These are phyloP conservation scores for Zaprionus ghesquierei DNA, from an alignment of 1,140 invertebrate genomes.

Conservation along the genomic window DNA sequence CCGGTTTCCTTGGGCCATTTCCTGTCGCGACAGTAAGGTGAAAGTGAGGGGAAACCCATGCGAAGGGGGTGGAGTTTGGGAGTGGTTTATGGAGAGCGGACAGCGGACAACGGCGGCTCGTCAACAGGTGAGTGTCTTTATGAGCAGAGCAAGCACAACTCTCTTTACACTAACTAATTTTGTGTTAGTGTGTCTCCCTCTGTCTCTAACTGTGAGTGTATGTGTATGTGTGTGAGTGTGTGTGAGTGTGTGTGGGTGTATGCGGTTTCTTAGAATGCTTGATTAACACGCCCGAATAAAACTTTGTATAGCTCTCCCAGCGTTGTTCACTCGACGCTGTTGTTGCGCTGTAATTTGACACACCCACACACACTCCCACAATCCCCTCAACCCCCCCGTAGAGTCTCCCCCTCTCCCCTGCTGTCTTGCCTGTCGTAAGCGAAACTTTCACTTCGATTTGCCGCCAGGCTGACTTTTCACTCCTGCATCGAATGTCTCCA, in stretches of 20 bases:
- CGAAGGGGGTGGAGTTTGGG: not conserved
- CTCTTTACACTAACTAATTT: not conserved
- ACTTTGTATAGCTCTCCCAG: conserved; percentile 31
- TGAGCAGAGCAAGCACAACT: not conserved
- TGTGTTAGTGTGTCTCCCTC: not conserved
- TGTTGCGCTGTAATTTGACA: conserved; percentile 55
- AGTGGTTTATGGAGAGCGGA: not conserved
- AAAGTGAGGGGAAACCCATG: not conserved
- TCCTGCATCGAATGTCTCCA: conserved; percentile 27
- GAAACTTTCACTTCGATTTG: conserved; percentile 75
- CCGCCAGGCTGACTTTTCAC: conserved; percentile 70
- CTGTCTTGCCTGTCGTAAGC: conserved; percentile 15
- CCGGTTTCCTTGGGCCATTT: conserved; percentile 41
- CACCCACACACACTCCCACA: no score
- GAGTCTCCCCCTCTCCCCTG: not conserved
- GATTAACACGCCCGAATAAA: conserved; percentile 47
- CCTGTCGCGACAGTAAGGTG: conserved; percentile 19
- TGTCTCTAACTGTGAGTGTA: not conserved
- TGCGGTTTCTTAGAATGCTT: conserved; percentile 16
- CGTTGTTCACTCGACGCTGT: conserved; percentile 1
- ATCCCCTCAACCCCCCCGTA: conserved; percentile 29
- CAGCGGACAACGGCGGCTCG: not conserved
- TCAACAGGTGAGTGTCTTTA: conserved; percentile 21
- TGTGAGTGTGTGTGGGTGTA: not conserved
- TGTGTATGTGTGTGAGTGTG: not conserved